Evolutionary conservation across 2,888 invertebrate genomes (phyloP), one percentile per base, ranked within the genome.

Genomic region (Himalopsyche tibetana): DNA sequence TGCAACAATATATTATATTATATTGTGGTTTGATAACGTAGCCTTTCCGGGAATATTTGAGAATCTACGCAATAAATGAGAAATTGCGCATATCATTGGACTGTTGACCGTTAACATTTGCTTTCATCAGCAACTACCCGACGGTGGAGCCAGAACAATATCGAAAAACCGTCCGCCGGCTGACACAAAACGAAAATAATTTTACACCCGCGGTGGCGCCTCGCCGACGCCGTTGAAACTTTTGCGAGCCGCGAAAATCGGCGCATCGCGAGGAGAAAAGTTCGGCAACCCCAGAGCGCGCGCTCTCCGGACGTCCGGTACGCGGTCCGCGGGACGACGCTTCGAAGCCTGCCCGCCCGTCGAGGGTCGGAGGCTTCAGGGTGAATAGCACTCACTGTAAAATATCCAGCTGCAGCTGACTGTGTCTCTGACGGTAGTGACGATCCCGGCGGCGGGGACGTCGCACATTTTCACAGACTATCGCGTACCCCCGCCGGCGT

Each of bases 321-420:
- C 36, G 12, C 74, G 38, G 36, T 28, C 36, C 80, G 80, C 45
- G 80, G 45, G 80, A 51, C 80, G 80, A 80, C 28, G 38, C 45
- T 45, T 80, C 40, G 45, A 42, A 80, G 45, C 80, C 80, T 42
- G 15, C 19, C 36, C 36, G 74, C n/a, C 45, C 45, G 45, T 11
- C 45, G 45, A 80, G 51, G 80, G 80, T 80, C 80, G 80, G 45
- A 80, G 45, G 51, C 45, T n/a, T 28, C 28, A 80, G 80, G 74
- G 74, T 74, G 36, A 74, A 36, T 19, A 19, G 17, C 84, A 87
- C 93, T 94, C 95, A 94, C 95, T 95, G 93, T 95, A 96, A 91
- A 96, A 95, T 92, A 95, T 95, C 95, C 95, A 96, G 93, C 95
- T 95, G 92, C 95, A 95, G 93, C 95, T 95, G 92, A 95, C 93